Base-by-base conservation (phyloP, 2,113 vertebrate species). In the Crotalus horridus region DNA sequence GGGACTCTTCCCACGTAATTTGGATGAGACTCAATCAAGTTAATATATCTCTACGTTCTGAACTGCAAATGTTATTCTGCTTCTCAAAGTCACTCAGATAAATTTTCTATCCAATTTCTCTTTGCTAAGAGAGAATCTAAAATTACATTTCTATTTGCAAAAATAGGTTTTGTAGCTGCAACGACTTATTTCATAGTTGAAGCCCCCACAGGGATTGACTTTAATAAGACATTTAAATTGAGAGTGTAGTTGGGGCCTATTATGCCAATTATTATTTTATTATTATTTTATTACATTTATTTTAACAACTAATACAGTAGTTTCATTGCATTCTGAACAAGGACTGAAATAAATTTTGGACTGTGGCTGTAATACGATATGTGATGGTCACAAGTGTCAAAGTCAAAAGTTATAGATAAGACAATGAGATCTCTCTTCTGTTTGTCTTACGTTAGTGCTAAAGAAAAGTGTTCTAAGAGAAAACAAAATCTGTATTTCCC, bases 321-420 rank as follows among this genome's bases (percentile, higher is more conserved):
- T 39, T 74, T 74, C 69, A 17, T 20, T 74, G 69, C n/a, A 74
- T 74, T 74, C n/a, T 39, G n/a, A 74, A 33, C 33, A 39, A 33
- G 4, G 15, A 33, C n/a, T 74, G 15, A 7, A 74, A 74, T 74
- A 39, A 33, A 20, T 17, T 39, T 39, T 39, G 33, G 69, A 39
- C 2, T 81, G 15, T 81, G n/a, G 33, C 69, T 81, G 6, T 33
- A 74, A 39, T n/a, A 74, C 2, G 2, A 33, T 74, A 74, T 81
- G 69, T 0, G 33, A 20, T 81, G 15, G 91, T 26, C 58, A 92
- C 89, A 88, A 58, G 91, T n/a, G 0, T 26, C 8, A n/a, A 5
- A 59, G 64, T 81, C 94, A 90, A 53, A 2, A 94, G 93, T 86
- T 12, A 23, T 7, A n/a, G 89, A 39, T 91, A 85, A 93, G 91